Evolutionary conservation across 2,113 vertebrate species (phyloP), one percentile per base, ranked within the genome.

Genomic region (Collichthys lucidus): DNA sequence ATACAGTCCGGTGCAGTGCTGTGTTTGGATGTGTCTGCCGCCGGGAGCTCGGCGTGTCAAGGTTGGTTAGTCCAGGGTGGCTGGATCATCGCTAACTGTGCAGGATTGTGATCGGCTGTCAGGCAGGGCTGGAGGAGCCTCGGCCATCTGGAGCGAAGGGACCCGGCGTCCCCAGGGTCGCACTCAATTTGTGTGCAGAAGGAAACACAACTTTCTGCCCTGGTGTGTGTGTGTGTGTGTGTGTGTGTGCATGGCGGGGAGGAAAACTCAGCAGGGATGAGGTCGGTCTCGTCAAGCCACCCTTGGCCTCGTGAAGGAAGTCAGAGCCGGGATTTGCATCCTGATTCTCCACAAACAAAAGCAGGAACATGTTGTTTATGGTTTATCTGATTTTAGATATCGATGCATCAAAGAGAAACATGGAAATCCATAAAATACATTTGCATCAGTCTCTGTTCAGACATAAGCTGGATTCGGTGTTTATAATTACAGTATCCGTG

Each of bases 121-220:
- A 85, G 77, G 67, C 68, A 35, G 64, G 53, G 81, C 67, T 79
- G 64, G 71, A 83, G 60, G 68, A 79, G 70, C 85, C 57, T 17
- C 66, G 77, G 80, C 87, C 90, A 89, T 91, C 85, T 91, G 90
- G 80, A 80, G 74, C 22, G 35, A 53, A 77, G 80, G 87, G 63
- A 71, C 74, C 74, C 22, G 62, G 44, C 64, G 77, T 86, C 83
- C 74, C 67, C 76, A 75, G 85, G 80, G 87, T 78, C 57, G 17
- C 72, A 68, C 64, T 83, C 53, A 74, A 75, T 69, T 66, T 2
- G 65, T 79, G 73, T 22, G 65, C 53, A 61, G 63, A 29, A 65
- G 56, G 67, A 68, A n/a, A 74, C 53, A 61, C 57, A 74, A 61
- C 49, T 66, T 64, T 68, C 24, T 75, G 64, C 31, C 35, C 64